phyloP scores from a whole-genome alignment of 2,113 vertebrate species.

The Odontophorus gujanensis region DNA sequence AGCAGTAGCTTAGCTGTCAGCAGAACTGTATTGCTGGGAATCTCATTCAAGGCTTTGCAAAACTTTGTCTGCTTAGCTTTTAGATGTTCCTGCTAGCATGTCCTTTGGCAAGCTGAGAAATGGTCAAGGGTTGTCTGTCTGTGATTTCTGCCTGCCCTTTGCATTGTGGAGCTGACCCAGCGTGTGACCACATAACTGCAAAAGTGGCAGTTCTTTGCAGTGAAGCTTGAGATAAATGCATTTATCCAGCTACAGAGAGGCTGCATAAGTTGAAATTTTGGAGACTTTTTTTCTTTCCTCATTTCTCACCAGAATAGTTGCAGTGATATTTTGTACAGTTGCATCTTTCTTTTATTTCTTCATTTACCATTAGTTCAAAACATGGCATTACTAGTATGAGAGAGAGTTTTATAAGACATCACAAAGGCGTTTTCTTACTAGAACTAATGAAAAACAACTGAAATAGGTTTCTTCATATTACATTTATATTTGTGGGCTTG shows the following conservation, averaged over 20 bases:
- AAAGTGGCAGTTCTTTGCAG: neutral
- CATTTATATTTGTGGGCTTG: neutral
- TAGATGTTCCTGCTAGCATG: neutral
- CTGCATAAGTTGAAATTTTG: neutral
- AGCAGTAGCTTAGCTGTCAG: conserved; percentile 59
- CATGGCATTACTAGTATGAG: neutral
- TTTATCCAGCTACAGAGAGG: neutral
- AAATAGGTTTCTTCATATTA: neutral
- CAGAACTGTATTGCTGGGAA: conserved; percentile 47
- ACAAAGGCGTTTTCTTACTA: neutral
- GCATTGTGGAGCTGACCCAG: neutral
- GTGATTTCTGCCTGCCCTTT: conserved; percentile 39
- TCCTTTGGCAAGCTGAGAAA: neutral
- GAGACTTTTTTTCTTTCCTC: neutral
- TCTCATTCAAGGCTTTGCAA: conserved; percentile 9
- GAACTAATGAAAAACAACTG: neutral
- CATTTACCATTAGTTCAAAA: neutral
- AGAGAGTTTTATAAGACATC: neutral
- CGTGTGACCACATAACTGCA: neutral
- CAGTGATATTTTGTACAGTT: neutral
- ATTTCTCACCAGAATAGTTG: neutral
- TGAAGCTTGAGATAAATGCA: neutral
- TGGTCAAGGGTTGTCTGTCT: conserved; percentile 22
- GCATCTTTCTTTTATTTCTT: conserved; percentile 52
- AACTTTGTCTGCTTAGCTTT: conserved; percentile 37